Percentiles rank a stretch among this genome's conserved stretches.
These are phyloP conservation scores for Lagocephalus sceleratus DNA, from an alignment of 2,797 vertebrate species.

Conservation along the genomic window DNA sequence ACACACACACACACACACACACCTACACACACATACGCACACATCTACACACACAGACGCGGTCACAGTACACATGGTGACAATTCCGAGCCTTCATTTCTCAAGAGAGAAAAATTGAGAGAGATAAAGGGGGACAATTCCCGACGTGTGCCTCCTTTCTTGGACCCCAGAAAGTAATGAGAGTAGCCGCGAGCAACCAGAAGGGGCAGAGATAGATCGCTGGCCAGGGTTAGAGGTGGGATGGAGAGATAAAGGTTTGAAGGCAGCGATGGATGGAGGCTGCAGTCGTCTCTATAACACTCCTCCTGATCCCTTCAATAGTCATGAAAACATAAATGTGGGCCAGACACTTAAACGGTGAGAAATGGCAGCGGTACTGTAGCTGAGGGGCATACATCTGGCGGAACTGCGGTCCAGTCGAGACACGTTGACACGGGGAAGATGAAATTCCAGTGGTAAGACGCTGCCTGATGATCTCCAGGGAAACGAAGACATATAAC, in stretches of 20 bases:
- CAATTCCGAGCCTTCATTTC: slow-evolving; percentile 18
- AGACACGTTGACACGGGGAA: slow-evolving; percentile 59
- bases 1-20: slow-evolving; percentile 1
- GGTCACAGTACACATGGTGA: slow-evolving; percentile 21
- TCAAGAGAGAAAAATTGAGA: slow-evolving; percentile 33
- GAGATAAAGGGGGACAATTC: slow-evolving; percentile 38
- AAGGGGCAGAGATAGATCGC: slow-evolving; percentile 38
- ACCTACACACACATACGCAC: too few relatives aligned
- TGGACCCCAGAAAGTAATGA: slow-evolving; percentile 47
- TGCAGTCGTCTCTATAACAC: slow-evolving; percentile 46
- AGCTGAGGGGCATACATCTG: slow-evolving; percentile 71
- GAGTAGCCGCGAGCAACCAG: slow-evolving; percentile 28
- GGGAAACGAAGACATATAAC: slow-evolving; percentile 40
- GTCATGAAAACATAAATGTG: slow-evolving; percentile 45
- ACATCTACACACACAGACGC: background rate
- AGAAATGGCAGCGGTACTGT: slow-evolving; percentile 44
- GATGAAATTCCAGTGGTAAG: slow-evolving; percentile 68
- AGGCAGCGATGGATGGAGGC: slow-evolving; percentile 27
- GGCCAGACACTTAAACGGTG: slow-evolving; percentile 45
- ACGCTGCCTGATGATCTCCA: slow-evolving; percentile 60
- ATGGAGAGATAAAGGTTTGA: slow-evolving; percentile 33
- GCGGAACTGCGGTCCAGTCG: slow-evolving; percentile 57
- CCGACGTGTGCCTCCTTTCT: slow-evolving; percentile 38
- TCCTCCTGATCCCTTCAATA: slow-evolving; percentile 47
- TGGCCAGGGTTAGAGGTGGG: slow-evolving; percentile 22